A percentile compares a stretch with the other conserved stretches of the same genome.
phyloP scores from a whole-genome alignment of 53 echinoderm and acorn worm species.

The Holothuria scabra region DNA sequence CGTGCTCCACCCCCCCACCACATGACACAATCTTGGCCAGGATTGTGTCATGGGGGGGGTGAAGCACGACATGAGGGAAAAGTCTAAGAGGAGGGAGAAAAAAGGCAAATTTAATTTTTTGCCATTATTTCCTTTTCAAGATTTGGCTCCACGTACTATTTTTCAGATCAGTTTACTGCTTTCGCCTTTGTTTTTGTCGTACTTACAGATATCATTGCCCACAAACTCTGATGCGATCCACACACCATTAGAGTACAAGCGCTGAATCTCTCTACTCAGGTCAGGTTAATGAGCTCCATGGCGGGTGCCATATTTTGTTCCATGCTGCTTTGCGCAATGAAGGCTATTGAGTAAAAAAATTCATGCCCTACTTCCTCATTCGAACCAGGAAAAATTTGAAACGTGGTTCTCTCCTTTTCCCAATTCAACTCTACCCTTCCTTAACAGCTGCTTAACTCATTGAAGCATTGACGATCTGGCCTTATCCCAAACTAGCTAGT shows the following conservation, averaged over 20 bases:
- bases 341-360: slow-evolving; percentile 16
- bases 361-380: slow-evolving; percentile 1
- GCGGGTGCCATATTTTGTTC: slow-evolving; percentile 12
- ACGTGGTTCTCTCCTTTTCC: slow-evolving; percentile 23
- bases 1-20: too few relatives aligned
- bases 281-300: slow-evolving; percentile 2
- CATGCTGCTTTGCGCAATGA: slow-evolving; percentile 1
- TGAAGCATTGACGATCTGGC: slow-evolving; percentile 6
- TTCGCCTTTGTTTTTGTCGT: background rate
- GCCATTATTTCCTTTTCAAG: too few relatives aligned
- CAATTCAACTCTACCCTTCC: slow-evolving; percentile 8
- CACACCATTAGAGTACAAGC: background rate
- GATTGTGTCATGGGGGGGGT: too few relatives aligned
- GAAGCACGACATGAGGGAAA: too few relatives aligned
- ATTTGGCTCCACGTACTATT: background rate
- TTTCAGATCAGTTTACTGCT: slow-evolving; percentile 8
- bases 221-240: slow-evolving; percentile 12
- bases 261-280: slow-evolving; percentile 18
- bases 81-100: too few relatives aligned
- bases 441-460: slow-evolving; percentile 1
- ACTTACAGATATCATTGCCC: slow-evolving; percentile 15
- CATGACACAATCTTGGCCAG: too few relatives aligned
- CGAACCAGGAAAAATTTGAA: background rate
- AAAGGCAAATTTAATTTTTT: too few relatives aligned
- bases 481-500: slow-evolving; percentile 40